These are phyloP conservation scores for Teinopalpus imperialis DNA, from an alignment of 2,888 invertebrate genomes.

Conservation along the genomic window DNA sequence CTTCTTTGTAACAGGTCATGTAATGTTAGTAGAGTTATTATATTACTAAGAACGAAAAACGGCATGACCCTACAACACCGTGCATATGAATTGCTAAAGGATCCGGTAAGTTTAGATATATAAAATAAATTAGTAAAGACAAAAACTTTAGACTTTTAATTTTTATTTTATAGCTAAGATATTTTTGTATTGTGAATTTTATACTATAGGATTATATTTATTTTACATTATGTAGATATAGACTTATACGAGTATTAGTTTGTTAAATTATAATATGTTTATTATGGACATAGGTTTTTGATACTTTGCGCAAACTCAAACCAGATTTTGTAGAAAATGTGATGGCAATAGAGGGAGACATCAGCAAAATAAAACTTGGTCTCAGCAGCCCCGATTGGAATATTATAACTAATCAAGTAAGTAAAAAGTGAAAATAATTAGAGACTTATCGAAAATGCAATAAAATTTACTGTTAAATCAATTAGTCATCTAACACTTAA, in stretches of 20 bases:
- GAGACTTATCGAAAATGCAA: too few relatives aligned
- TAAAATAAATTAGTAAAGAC: too few relatives aligned
- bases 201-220: too few relatives aligned
- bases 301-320: slow-evolving; percentile 7
- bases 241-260: too few relatives aligned
- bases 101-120: slow-evolving; percentile 35
- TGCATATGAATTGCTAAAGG: slow-evolving; percentile 29
- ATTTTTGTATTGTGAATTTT: too few relatives aligned
- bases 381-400: slow-evolving; percentile 4
- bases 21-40: slow-evolving; percentile 34
- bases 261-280: too few relatives aligned
- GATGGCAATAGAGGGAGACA: slow-evolving; percentile 14
- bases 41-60: slow-evolving; percentile 38
- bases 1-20: slow-evolving; percentile 32
- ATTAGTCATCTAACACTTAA: too few relatives aligned
- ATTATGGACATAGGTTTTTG: slow-evolving; percentile 9
- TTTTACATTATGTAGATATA: too few relatives aligned
- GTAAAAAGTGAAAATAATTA: too few relatives aligned
- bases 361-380: slow-evolving; percentile 22
- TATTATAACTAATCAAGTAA: slow-evolving; percentile 15
- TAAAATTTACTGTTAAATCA: too few relatives aligned
- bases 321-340: slow-evolving; percentile 8
- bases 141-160: too few relatives aligned
- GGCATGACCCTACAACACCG: slow-evolving; percentile 32
- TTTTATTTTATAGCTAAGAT: too few relatives aligned